Conservation (phyloP, 2,888 invertebrate genomes). For the Microplitis deprimator region DNA sequence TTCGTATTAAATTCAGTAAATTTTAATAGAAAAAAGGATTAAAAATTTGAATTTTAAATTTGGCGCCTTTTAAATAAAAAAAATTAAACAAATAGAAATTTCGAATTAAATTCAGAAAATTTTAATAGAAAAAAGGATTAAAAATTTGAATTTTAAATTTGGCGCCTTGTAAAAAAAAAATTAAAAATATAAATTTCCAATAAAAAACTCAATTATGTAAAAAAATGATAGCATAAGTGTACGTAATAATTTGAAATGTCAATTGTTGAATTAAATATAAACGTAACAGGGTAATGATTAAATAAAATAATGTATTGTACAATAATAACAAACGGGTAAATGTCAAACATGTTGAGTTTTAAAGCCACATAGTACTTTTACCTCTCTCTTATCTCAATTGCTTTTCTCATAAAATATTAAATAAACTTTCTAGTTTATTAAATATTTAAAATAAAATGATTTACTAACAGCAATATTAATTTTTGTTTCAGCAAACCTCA, state of each 20-base stretch:
- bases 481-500: constrained; percentile 29
- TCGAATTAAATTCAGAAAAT: too few species aligned
- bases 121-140: not conserved
- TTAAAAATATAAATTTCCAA: not conserved
- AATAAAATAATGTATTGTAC: constrained; percentile 3
- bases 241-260: not conserved
- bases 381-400: not conserved
- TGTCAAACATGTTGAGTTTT: constrained; percentile 15
- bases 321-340: constrained; percentile 13
- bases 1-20: too few species aligned
- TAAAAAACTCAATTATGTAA: too few species aligned
- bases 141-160: not conserved
- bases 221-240: too few species aligned
- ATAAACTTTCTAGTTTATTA: not conserved
- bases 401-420: not conserved
- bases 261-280: constrained; percentile 18
- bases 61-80: not conserved
- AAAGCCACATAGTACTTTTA: not conserved
- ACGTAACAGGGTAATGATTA: not conserved
- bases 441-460: not conserved
- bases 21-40: not conserved
- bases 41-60: not conserved
- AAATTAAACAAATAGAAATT: too few species aligned
- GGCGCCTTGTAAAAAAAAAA: not conserved
- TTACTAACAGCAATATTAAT: not conserved